Conservation (phyloP, 64 coral and sea anemone genomes). For the Montipora efflorescens region DNA sequence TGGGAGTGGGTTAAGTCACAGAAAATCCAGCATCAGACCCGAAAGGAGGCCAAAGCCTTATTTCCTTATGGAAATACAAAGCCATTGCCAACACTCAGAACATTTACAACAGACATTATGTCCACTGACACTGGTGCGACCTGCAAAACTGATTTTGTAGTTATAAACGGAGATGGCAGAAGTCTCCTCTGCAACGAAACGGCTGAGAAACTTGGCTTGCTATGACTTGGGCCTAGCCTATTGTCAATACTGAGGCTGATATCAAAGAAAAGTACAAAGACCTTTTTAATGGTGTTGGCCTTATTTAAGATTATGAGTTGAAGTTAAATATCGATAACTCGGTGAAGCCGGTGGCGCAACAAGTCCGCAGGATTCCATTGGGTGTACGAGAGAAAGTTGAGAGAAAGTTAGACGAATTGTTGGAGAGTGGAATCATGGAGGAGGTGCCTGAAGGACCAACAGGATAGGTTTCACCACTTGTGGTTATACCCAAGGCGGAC, state of each 20-base stretch:
- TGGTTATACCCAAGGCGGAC: too few species aligned
- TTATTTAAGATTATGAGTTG: slow-evolving; percentile 1
- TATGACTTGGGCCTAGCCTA: slow-evolving; percentile 27
- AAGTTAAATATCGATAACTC: slow-evolving; percentile 47
- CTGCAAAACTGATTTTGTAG: not conserved
- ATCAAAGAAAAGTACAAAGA: not conserved
- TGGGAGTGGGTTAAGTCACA: not conserved
- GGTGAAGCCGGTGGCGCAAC: slow-evolving; percentile 59
- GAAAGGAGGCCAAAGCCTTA: not conserved
- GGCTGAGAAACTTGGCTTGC: slow-evolving; percentile 25
- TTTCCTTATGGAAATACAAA: not conserved
- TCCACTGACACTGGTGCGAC: not conserved
- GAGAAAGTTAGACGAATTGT: slow-evolving; percentile 56
- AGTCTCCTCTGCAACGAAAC: slow-evolving; percentile 9
- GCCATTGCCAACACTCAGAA: not conserved
- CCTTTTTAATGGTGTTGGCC: not conserved
- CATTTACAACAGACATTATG: not conserved
- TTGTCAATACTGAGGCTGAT: not conserved
- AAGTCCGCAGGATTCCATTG: slow-evolving; percentile 69
- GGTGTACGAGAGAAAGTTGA: slow-evolving; percentile 69
- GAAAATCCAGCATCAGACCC: not conserved
- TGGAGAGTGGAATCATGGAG: slow-evolving; percentile 60
- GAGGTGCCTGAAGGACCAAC: slow-evolving; percentile 25
- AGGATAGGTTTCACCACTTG: not conserved
- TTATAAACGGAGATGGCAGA: not conserved